Base-by-base conservation (phyloP, 2,888 invertebrate species). In the Cacoxenus indagator region DNA sequence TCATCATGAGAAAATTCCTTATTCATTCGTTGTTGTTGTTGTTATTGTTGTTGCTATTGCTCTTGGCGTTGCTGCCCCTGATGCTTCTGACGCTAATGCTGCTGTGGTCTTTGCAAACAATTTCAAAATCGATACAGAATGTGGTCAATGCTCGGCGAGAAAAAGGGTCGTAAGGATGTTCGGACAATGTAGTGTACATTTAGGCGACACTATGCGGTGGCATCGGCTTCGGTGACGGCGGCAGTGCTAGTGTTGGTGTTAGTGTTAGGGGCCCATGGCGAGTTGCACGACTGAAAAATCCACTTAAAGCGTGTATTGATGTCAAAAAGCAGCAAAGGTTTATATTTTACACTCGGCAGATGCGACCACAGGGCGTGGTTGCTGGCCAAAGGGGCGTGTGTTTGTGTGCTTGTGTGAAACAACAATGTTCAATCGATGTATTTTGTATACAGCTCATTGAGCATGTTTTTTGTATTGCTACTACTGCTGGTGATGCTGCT, bases 361-460 rank as follows among this genome's bases (percentile, higher is more conserved):
- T 43, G 61, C 45, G 19, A 43, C 61, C 61, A n/a, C 45, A 31
- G 31, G 55, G 55, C 55, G 26, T 51, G 9, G n/a, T 2, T 17
- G n/a, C 19, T 19, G 51, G 51, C 29, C 31, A 59, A 17, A 29
- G 24, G 6, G 61, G 24, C 43, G 24, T 43, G 61, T 3, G 45
- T 22, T 22, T 51, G 48, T 17, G 22, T 17, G 48, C 9, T 2
- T 22, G 22, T 51, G 51, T 51, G 51, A 11, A 59, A 19, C 31
- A 59, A 31, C 59, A 31, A 59, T 55, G 22, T 55, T 55, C 61
- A 61, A 61, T 37, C 8, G 9, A 37, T 61, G 59, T 62, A 62
- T 62, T 45, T 62, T 43, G 61, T 62, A 43, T 62, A 62, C 61
- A 62, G 61, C 61, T 62, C 61, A 62, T 62, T 62, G 61, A 62